phyloP scores from a whole-genome alignment of 2,888 invertebrate species.

The Arenicola marina region DNA sequence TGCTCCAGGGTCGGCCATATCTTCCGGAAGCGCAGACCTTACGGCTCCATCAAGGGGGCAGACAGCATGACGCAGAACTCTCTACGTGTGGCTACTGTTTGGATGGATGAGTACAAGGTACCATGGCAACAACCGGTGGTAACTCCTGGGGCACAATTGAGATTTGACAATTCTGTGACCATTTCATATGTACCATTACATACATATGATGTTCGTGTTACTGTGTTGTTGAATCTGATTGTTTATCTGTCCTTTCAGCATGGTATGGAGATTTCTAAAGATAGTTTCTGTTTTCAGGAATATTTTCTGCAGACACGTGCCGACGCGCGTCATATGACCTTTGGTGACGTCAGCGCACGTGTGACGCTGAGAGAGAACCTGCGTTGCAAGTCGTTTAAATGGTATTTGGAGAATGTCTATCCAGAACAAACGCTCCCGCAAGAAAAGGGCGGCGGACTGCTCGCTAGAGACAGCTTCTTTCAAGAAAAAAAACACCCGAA shows the following conservation, averaged over 20 bases:
- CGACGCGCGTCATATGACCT: slow-evolving; percentile 62
- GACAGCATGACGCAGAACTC: slow-evolving; percentile 92
- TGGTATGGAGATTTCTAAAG: background rate
- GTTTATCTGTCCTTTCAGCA: too few species aligned
- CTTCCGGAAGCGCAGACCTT: slow-evolving; percentile 90
- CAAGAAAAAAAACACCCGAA: background rate
- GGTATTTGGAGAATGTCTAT: slow-evolving; percentile 82
- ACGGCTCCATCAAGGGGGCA: slow-evolving; percentile 78
- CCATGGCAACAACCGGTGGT: too few species aligned
- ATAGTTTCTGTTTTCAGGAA: slow-evolving; percentile 66
- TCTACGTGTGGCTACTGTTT: slow-evolving; percentile 88
- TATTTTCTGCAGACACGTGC: slow-evolving; percentile 75
- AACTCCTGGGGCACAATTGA: too few species aligned
- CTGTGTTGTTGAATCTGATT: too few species aligned
- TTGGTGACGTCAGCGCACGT: slow-evolving; percentile 82
- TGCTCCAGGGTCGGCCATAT: slow-evolving; percentile 97
- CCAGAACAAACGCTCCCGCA: slow-evolving; percentile 45
- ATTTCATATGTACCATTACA: too few species aligned
- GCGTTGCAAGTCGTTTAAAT: slow-evolving; percentile 80
- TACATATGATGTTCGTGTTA: too few species aligned
- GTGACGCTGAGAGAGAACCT: slow-evolving; percentile 73
- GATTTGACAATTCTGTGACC: too few species aligned
- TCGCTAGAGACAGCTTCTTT: slow-evolving; percentile 1
- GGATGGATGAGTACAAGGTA: slow-evolving; percentile 94
- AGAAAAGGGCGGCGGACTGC: slow-evolving; percentile 14